Conservation (phyloP, 1,140 invertebrate genomes). For the Argopecten irradians region DNA sequence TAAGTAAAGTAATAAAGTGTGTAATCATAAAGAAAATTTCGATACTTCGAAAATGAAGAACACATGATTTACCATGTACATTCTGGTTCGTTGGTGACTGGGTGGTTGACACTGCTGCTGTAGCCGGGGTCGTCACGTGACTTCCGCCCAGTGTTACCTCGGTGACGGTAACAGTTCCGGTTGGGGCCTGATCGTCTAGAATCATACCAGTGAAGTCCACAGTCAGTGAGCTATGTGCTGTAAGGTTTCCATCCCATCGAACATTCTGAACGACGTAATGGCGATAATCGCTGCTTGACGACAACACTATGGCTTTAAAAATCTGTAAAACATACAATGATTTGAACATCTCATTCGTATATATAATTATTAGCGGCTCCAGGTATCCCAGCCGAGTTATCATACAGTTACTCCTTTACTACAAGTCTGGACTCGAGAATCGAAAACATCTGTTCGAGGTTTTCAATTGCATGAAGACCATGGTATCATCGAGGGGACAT, state of each 20-base stretch:
- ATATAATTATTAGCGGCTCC: too few relatives aligned
- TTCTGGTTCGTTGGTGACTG: background rate
- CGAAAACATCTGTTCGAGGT: too few relatives aligned
- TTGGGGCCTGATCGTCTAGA: background rate
- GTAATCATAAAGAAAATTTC: background rate
- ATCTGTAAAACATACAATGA: slow-evolving; percentile 23
- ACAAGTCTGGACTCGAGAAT: too few relatives aligned
- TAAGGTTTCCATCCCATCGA: slow-evolving; percentile 23
- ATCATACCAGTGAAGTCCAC: slow-evolving; percentile 27
- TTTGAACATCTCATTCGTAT: too few relatives aligned
- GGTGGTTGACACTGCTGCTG: background rate
- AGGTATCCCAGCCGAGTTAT: too few relatives aligned
- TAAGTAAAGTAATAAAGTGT: background rate
- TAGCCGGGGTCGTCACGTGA: background rate
- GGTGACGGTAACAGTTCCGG: slow-evolving; percentile 13
- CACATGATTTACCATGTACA: background rate
- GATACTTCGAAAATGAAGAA: background rate
- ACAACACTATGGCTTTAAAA: slow-evolving; percentile 23
- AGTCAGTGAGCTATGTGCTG: background rate
- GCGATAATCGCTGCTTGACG: background rate
- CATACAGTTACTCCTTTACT: too few relatives aligned
- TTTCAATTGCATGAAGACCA: too few relatives aligned
- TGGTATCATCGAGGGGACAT: too few relatives aligned
- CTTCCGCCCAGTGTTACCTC: slow-evolving; percentile 24
- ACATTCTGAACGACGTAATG: slow-evolving; percentile 36